Evolutionary conservation across 1,140 invertebrate genomes (phyloP).

Genomic region (Panagrolaimus sp.): DNA sequence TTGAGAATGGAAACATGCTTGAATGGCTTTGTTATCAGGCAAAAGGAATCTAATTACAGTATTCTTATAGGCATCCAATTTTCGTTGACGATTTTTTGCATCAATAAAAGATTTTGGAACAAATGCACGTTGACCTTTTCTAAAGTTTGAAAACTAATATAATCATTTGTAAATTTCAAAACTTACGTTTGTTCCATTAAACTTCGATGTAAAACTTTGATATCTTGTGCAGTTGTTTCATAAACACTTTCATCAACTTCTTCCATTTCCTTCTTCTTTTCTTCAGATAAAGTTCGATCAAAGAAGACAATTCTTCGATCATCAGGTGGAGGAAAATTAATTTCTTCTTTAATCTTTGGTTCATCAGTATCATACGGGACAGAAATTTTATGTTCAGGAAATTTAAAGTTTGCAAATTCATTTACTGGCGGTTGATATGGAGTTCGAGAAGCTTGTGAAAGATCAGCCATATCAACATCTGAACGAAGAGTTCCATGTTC

Average conservation of each 20-base stretch:
- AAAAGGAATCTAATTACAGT: conserved; percentile 26
- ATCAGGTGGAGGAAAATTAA: background rate
- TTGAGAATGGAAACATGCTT: conserved; percentile 22
- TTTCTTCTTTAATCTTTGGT: background rate
- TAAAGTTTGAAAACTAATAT: background rate
- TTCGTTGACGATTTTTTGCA: conserved; percentile 20
- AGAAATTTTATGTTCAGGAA: conserved; percentile 20
- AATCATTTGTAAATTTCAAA: background rate
- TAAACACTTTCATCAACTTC: conserved; percentile 21
- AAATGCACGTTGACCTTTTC: conserved; percentile 17
- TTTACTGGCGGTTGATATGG: conserved; percentile 13
- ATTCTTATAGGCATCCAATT: conserved; percentile 25
- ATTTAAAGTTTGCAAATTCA: conserved; percentile 28
- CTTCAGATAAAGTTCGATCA: conserved; percentile 1
- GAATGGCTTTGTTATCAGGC: conserved; percentile 7
- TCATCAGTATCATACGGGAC: conserved; percentile 17
- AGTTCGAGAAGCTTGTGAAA: background rate
- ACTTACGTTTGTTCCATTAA: conserved; percentile 12
- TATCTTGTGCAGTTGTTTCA: conserved; percentile 2
- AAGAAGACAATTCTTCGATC: conserved; percentile 10
- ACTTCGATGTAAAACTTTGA: background rate
- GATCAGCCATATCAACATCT: conserved; percentile 13
- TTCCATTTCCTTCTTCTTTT: conserved; percentile 3
- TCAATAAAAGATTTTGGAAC: conserved; percentile 25
- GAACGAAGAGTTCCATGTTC: conserved; percentile 4